These are phyloP conservation scores for Sinocyclocheilus maitianheensis DNA, from an alignment of 2,113 vertebrate species.

Conservation along the genomic window DNA sequence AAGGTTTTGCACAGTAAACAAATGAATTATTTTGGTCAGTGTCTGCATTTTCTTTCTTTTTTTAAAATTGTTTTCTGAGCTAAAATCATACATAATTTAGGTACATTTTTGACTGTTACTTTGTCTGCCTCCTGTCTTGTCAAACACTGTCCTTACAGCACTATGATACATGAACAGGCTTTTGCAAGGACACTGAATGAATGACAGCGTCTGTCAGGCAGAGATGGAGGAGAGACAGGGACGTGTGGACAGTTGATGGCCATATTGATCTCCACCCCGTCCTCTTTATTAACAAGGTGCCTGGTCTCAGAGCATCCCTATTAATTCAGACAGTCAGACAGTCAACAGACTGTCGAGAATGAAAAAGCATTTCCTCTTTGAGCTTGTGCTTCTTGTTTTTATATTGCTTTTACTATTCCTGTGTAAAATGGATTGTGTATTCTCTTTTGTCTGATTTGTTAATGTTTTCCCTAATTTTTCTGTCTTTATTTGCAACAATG, in stretches of 20 bases:
- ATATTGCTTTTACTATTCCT: background rate
- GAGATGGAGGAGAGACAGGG: background rate
- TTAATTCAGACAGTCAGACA: conserved; percentile 66
- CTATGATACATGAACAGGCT: background rate
- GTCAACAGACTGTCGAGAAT: conserved; percentile 27
- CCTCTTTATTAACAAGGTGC: conserved; percentile 63
- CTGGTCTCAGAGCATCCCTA: conserved; percentile 50
- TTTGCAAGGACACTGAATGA: background rate
- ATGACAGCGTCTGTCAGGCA: background rate
- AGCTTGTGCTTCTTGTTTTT: background rate
- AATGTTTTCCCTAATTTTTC: background rate
- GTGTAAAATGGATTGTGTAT: background rate
- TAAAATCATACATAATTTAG: too few relatives aligned
- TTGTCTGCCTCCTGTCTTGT: background rate
- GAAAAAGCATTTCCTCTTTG: conserved; percentile 1
- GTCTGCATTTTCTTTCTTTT: too few relatives aligned
- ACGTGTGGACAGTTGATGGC: conserved; percentile 35
- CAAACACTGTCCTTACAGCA: background rate
- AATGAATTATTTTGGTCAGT: too few relatives aligned
- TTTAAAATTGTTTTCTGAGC: too few relatives aligned
- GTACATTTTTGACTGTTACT: too few relatives aligned
- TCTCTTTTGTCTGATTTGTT: background rate
- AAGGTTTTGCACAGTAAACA: too few relatives aligned
- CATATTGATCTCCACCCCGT: conserved; percentile 45
- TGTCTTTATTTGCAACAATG: background rate